Percentiles rank a stretch among this genome's conserved stretches.
Evolutionary conservation across 2,888 invertebrate genomes (phyloP).

Genomic region (Nephrotoma flavescens): DNA sequence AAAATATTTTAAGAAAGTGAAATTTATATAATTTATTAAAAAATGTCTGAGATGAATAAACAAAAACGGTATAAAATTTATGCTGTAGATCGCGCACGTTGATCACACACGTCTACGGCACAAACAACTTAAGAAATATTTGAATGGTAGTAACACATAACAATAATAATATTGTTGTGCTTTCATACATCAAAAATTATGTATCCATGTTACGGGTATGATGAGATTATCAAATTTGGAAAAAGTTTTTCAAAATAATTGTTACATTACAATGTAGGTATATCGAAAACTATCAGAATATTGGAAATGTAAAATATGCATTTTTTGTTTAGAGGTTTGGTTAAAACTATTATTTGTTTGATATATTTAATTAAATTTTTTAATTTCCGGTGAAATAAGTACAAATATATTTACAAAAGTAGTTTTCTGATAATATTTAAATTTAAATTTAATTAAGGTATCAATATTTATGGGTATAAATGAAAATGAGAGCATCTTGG

Average conservation of each 20-base stretch:
- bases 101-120: not conserved
- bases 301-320: not conserved
- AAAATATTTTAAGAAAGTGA: not conserved
- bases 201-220: not conserved
- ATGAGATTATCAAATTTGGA: not conserved
- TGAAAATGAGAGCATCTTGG: no score
- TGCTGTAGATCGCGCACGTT: not conserved
- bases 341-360: not conserved
- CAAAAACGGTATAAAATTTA: not conserved
- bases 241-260: not conserved
- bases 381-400: not conserved
- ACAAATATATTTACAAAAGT: not conserved
- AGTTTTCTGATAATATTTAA: no score
- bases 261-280: not conserved
- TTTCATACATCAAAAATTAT: not conserved
- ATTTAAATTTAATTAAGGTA: no score
- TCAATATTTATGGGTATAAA: no score
- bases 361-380: not conserved
- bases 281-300: not conserved
- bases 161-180: not conserved
- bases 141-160: no score
- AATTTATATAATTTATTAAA: not conserved
- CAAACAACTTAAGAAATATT: not conserved
- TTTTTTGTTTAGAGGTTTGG: not conserved
- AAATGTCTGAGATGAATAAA: not conserved